Evolutionary conservation across 2,113 vertebrate genomes (phyloP).

Genomic region (Macroglossus sobrinus): DNA sequence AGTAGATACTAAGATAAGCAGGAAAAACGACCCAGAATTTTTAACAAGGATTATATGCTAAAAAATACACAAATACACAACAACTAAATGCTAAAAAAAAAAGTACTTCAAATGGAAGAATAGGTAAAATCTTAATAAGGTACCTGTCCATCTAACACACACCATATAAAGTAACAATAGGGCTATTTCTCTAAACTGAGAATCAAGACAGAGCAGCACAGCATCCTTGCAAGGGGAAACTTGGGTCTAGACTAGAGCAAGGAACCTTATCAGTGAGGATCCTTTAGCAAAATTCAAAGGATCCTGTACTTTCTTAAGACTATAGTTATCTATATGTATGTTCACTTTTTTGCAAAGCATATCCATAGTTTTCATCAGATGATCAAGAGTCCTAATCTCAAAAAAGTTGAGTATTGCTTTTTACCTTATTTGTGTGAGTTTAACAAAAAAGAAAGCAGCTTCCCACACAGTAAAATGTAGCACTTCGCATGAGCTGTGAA

Average conservation of each 20-base stretch:
- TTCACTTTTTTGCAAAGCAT: background rate
- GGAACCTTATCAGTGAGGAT: background rate
- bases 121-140: background rate
- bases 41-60: background rate
- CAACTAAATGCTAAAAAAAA: background rate
- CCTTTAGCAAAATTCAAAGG: background rate
- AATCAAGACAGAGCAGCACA: background rate
- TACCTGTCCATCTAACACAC: background rate
- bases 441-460: background rate
- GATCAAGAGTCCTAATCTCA: background rate
- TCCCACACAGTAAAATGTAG: background rate
- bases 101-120: background rate
- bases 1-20: background rate
- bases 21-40: slow-evolving; percentile 14
- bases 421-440: background rate
- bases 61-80: background rate
- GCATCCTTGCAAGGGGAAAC: background rate
- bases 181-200: background rate
- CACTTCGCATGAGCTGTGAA: background rate
- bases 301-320: background rate
- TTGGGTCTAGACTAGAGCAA: background rate
- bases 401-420: background rate
- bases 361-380: background rate
- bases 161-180: background rate
- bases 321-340: background rate